phyloP scores from a whole-genome alignment of 2,113 vertebrate genomes.

The Hydrochoerus hydrochaeris region DNA sequence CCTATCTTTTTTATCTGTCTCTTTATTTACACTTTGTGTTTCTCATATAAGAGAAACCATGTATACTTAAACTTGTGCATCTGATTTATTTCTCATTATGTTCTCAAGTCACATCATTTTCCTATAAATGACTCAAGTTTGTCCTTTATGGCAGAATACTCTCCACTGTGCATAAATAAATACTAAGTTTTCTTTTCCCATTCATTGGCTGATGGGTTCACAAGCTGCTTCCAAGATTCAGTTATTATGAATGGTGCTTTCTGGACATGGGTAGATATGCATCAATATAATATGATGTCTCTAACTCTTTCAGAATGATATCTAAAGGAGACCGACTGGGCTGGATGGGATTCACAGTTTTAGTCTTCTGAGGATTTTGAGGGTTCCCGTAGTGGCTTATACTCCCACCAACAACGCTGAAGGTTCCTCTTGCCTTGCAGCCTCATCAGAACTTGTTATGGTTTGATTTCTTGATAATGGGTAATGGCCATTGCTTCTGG shows the following conservation, averaged over 20 bases:
- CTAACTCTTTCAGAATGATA: not conserved
- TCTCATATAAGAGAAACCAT: not conserved
- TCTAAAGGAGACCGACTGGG: not conserved
- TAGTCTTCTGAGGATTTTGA: not conserved
- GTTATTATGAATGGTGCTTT: not conserved
- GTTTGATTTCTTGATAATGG: not conserved
- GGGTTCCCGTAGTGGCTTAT: not conserved
- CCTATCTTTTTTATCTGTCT: not conserved
- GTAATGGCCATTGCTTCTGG: not conserved
- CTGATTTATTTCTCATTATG: not conserved
- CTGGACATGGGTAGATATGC: rapidly evolving
- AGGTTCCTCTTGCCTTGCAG: not conserved
- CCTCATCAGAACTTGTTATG: not conserved
- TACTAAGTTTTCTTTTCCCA: not conserved
- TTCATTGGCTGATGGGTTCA: not conserved
- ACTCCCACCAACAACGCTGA: not conserved
- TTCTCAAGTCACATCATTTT: not conserved
- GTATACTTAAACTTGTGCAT: not conserved
- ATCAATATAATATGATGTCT: not conserved
- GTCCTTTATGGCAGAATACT: not conserved
- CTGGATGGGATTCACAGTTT: not conserved
- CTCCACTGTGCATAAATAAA: not conserved
- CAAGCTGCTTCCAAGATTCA: not conserved
- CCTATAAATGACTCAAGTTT: not conserved
- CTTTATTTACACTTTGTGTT: not conserved